Conservation (phyloP, 2,113 vertebrate genomes). For the Galbula dea region DNA sequence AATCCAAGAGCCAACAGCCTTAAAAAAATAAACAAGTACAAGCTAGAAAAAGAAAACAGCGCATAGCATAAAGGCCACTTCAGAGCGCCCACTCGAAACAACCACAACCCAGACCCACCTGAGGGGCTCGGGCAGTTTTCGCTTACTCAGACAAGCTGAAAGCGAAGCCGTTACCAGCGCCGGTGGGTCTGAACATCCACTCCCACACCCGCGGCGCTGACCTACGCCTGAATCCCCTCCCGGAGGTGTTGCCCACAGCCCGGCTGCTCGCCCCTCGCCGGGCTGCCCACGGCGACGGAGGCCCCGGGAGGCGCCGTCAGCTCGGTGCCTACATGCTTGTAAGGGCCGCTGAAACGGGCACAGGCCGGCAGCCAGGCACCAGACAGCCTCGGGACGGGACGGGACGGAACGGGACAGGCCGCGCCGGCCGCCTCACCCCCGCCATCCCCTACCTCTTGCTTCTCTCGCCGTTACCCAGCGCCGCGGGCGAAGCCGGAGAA, state of each 20-base stretch:
- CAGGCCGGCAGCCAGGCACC: neutral
- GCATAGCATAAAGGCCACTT: neutral
- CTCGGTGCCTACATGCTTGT: neutral
- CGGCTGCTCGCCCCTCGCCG: too few species aligned
- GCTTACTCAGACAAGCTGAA: rapidly evolving
- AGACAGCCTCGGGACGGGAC: neutral
- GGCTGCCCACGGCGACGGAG: neutral
- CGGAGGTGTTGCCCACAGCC: neutral
- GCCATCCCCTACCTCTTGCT: neutral
- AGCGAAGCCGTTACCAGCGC: neutral
- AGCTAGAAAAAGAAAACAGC: neutral
- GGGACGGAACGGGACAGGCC: neutral
- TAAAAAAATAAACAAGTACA: neutral
- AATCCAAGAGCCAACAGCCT: rapidly evolving
- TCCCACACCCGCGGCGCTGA: too few species aligned
- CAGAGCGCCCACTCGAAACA: neutral
- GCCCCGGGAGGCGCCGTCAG: neutral
- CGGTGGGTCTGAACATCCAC: neutral
- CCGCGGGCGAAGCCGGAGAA: neutral
- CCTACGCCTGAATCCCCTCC: rapidly evolving
- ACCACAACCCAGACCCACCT: rapidly evolving
- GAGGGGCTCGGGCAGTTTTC: neutral
- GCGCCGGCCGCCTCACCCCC: neutral
- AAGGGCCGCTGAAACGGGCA: neutral
- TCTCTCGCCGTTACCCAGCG: neutral